Percentiles rank a stretch among this genome's conserved stretches.
These are phyloP conservation scores for Tuberolachnus salignus DNA, from an alignment of 2,888 invertebrate genomes.

Conservation along the genomic window DNA sequence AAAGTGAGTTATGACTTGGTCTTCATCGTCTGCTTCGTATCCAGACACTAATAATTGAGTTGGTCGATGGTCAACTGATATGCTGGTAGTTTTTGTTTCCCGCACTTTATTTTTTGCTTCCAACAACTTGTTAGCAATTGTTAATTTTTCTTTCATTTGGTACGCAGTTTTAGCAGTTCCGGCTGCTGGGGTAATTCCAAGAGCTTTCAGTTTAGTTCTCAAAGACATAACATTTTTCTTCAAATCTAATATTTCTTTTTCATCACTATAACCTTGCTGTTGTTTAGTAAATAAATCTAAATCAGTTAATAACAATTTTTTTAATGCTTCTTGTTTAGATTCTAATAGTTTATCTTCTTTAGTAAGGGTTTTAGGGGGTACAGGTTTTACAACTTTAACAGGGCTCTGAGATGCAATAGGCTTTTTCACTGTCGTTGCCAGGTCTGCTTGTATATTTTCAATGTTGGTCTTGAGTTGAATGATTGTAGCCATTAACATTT, in stretches of 20 bases:
- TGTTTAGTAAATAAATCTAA: constrained; percentile 53
- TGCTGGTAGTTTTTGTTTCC: constrained; percentile 50
- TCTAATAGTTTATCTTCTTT: constrained; percentile 52
- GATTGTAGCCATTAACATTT: constrained; percentile 78
- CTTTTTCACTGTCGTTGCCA: constrained; percentile 32
- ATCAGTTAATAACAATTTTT: constrained; percentile 31
- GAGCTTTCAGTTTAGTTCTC: constrained; percentile 45
- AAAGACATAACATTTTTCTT: constrained; percentile 52
- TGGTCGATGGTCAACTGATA: constrained; percentile 79
- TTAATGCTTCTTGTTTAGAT: constrained; percentile 44
- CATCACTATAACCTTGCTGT: constrained; percentile 49
- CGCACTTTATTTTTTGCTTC: constrained; percentile 54
- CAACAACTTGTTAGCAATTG: constrained; percentile 47
- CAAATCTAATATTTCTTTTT: constrained; percentile 50
- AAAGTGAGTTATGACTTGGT: constrained; percentile 81
- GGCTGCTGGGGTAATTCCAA: constrained; percentile 21
- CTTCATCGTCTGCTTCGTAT: constrained; percentile 82
- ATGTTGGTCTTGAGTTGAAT: constrained; percentile 61
- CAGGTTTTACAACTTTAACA: background rate
- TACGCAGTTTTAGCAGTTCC: constrained; percentile 45
- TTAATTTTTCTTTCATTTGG: constrained; percentile 54
- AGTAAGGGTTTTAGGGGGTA: constrained; percentile 38
- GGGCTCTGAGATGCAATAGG: background rate
- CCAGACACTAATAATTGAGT: constrained; percentile 85
- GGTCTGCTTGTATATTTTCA: constrained; percentile 52